These are phyloP conservation scores for Misgurnus anguillicaudatus DNA, from an alignment of 2,113 vertebrate species.

Conservation along the genomic window DNA sequence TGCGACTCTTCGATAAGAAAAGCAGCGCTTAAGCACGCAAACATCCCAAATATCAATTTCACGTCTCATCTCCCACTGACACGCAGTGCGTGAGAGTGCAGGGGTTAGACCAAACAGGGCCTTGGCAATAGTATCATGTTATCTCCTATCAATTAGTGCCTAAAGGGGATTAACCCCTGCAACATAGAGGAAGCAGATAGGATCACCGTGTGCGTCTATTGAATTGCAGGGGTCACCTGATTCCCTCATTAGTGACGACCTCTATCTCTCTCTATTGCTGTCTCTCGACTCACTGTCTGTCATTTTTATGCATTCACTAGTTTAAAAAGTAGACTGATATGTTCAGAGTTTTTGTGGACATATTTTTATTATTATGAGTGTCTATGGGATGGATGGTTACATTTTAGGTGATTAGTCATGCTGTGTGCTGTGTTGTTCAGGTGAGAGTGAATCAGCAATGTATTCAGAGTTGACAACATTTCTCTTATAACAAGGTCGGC, in stretches of 20 bases:
- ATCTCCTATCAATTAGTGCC: constrained; percentile 52
- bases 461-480: constrained; percentile 39
- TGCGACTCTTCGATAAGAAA: constrained; percentile 39
- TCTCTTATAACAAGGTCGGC: constrained; percentile 35
- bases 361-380: constrained; percentile 24
- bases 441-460: constrained; percentile 39
- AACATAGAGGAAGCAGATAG: constrained; percentile 27
- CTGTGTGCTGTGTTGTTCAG: constrained; percentile 35
- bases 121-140: constrained; percentile 31
- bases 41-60: constrained; percentile 53
- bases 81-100: constrained; percentile 29
- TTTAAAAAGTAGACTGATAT: constrained; percentile 19
- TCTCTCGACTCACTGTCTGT: constrained; percentile 9
- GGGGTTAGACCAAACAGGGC: constrained; percentile 33
- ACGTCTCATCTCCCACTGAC: constrained; percentile 46
- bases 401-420: constrained; percentile 41
- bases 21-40: constrained; percentile 28
- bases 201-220: constrained; percentile 9
- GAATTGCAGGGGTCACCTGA: constrained; percentile 45
- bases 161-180: constrained; percentile 47
- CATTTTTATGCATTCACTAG: constrained; percentile 24
- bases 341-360: not conserved
- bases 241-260: constrained; percentile 50
- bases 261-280: constrained; percentile 5
- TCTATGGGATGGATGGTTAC: constrained; percentile 24